Evolutionary conservation across 2,888 invertebrate genomes (phyloP).

Genomic region (Branchipolynoe longqiensis): DNA sequence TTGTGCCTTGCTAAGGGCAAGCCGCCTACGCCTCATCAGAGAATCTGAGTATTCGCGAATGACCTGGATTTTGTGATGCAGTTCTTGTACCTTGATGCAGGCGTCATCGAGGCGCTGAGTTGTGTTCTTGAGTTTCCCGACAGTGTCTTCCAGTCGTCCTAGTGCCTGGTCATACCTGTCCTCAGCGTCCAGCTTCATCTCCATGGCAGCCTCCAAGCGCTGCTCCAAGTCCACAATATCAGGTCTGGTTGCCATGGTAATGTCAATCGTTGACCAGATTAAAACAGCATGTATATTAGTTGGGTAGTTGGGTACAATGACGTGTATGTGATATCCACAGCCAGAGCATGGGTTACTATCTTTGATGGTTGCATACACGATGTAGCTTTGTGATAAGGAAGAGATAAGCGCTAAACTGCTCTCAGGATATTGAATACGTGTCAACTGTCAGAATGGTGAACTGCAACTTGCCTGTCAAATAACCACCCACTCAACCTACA

Average conservation of each 20-base stretch:
- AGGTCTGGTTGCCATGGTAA: conserved; percentile 10
- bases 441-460: too few species aligned
- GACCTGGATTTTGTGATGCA: conserved; percentile 30
- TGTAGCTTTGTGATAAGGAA: too few species aligned
- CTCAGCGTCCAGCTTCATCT: conserved; percentile 51
- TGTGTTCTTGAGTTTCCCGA: not conserved
- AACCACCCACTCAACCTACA: too few species aligned
- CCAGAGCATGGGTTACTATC: too few species aligned
- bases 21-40: not conserved
- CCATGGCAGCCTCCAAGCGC: conserved; percentile 39
- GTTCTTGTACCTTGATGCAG: not conserved
- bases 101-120: not conserved
- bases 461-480: too few species aligned
- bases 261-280: too few species aligned
- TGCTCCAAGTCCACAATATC: conserved; percentile 26
- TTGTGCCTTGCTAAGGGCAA: not conserved
- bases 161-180: not conserved
- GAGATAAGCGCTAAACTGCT: too few species aligned
- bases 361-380: too few species aligned
- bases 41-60: conserved; percentile 5
- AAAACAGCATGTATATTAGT: too few species aligned
- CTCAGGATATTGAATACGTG: too few species aligned
- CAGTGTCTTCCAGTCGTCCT: conserved; percentile 5
- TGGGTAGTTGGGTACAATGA: too few species aligned
- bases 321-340: too few species aligned